Evolutionary conservation across 2,113 vertebrate species (phyloP).

Genomic region (Cyanoderma ruficeps): DNA sequence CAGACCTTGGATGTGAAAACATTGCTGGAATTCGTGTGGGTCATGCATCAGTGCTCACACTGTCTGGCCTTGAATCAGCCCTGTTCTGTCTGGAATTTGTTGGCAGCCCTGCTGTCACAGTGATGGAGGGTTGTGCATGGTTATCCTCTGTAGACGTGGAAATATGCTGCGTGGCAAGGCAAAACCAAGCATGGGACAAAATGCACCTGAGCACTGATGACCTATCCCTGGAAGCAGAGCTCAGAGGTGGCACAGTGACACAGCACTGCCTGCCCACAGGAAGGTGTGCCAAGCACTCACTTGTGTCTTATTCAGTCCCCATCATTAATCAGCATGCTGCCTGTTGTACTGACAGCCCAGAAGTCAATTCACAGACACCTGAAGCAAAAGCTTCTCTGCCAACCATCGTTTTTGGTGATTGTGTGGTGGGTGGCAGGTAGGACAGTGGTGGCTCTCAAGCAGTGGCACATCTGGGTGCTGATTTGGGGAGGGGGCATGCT

Average conservation of each 20-base stretch:
- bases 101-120: neutral
- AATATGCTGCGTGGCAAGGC: neutral
- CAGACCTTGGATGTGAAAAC: neutral
- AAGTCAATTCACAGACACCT: neutral
- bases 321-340: neutral
- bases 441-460: neutral
- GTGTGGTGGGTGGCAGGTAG: neutral
- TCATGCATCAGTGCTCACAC: neutral
- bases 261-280: neutral
- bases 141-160: neutral
- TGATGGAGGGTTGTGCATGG: neutral
- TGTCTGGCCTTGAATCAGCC: neutral
- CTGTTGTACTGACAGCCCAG: neutral
- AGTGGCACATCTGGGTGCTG: neutral
- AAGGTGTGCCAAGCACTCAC: neutral
- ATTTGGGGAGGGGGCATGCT: neutral
- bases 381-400: neutral
- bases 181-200: neutral
- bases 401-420: neutral
- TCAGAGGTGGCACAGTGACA: rapidly evolving
- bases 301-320: neutral
- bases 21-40: neutral
- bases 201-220: neutral
- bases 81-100: neutral
- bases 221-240: neutral